These are phyloP conservation scores for Philopedon plagiatum DNA, from an alignment of 2,888 invertebrate species.

Conservation along the genomic window DNA sequence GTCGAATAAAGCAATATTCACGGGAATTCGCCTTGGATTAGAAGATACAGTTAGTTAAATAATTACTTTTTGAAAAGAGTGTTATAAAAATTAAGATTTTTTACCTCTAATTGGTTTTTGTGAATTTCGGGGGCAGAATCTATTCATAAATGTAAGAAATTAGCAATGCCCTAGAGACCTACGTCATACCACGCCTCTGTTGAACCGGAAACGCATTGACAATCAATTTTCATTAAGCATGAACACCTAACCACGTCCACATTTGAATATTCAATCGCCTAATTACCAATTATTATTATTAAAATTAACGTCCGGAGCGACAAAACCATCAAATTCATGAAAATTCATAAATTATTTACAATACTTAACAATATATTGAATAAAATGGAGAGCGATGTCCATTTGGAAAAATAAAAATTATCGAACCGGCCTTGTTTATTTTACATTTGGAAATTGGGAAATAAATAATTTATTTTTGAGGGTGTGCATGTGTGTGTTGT, in stretches of 20 bases:
- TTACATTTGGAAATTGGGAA: conserved; percentile 31
- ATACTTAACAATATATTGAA: conserved; percentile 27
- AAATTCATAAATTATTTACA: conserved; percentile 20
- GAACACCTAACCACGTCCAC: neutral
- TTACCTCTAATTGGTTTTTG: too few species aligned
- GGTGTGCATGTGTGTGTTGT: conserved; percentile 21
- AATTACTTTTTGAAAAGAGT: too few species aligned
- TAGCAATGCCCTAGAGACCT: too few species aligned
- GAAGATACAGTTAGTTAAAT: too few species aligned
- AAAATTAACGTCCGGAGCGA: neutral
- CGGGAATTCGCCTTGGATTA: too few species aligned
- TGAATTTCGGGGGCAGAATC: too few species aligned
- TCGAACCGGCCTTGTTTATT: conserved; percentile 22
- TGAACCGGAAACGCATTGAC: too few species aligned
- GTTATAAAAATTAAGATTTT: too few species aligned
- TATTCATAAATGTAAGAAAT: too few species aligned
- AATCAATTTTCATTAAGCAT: neutral
- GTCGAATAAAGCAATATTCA: too few species aligned
- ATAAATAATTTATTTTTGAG: conserved; percentile 31
- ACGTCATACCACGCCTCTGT: too few species aligned
- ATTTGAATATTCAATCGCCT: neutral
- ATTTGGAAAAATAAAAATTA: conserved; percentile 33
- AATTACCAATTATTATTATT: conserved; percentile 17
- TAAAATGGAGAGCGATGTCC: conserved; percentile 11
- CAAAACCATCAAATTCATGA: neutral